Evolutionary conservation across 2,888 invertebrate species (phyloP).

Genomic region (Lagria hirta): DNA sequence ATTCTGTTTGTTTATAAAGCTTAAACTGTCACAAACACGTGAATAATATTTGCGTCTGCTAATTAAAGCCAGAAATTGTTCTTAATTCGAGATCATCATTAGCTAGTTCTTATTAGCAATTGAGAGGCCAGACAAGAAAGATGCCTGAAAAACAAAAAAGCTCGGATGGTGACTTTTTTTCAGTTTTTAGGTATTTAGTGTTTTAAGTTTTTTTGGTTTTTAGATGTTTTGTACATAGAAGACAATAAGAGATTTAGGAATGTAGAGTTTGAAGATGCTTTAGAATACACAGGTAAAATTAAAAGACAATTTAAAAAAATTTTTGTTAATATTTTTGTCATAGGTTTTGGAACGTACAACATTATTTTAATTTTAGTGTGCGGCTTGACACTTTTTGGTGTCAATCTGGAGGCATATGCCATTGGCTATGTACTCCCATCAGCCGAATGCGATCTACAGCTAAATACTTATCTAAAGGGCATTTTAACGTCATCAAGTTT

Average conservation of each 20-base stretch:
- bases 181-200: too few relatives aligned
- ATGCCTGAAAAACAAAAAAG: too few relatives aligned
- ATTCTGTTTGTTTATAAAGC: too few relatives aligned
- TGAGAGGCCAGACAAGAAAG: too few relatives aligned
- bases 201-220: too few relatives aligned
- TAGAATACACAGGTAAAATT: constrained; percentile 30
- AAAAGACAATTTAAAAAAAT: constrained; percentile 1
- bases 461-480: constrained; percentile 32
- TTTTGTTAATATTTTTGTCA: constrained; percentile 1
- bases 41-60: too few relatives aligned
- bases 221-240: too few relatives aligned
- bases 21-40: too few relatives aligned
- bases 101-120: too few relatives aligned
- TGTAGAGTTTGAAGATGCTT: constrained; percentile 32
- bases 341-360: constrained; percentile 36
- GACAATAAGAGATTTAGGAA: constrained; percentile 23
- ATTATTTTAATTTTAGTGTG: constrained; percentile 28
- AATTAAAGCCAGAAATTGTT: too few relatives aligned
- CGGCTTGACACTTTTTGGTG: constrained; percentile 30
- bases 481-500: constrained; percentile 32
- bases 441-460: constrained; percentile 32
- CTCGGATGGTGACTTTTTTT: too few relatives aligned
- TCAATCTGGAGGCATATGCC: constrained; percentile 31
- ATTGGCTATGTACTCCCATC: constrained; percentile 32
- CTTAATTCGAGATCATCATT: too few relatives aligned